Percentiles rank a stretch among this genome's conserved stretches.
Evolutionary conservation across 2,888 invertebrate genomes (phyloP).

Genomic region (Plebejus anna): DNA sequence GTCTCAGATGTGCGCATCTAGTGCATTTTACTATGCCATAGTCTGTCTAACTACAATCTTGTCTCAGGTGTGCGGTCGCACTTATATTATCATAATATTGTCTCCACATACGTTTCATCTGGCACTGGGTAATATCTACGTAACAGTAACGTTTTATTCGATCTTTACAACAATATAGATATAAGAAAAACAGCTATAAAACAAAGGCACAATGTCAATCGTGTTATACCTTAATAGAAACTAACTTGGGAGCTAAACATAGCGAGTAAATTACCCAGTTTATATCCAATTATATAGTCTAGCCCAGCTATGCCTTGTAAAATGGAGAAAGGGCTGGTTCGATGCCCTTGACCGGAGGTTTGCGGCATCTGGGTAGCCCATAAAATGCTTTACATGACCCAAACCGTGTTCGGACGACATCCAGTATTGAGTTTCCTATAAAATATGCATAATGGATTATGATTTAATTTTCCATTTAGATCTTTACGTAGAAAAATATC

Average conservation of each 20-base stretch:
- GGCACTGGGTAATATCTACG: no score
- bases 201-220: neutral
- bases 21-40: no score
- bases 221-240: neutral
- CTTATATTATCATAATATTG: no score
- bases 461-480: neutral
- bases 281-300: constrained; percentile 10
- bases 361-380: neutral
- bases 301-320: neutral
- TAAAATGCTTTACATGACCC: constrained; percentile 1
- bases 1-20: no score
- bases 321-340: constrained; percentile 4
- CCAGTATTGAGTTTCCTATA: neutral
- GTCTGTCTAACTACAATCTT: no score
- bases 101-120: no score
- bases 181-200: no score
- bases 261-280: neutral
- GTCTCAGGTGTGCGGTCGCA: no score
- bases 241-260: neutral
- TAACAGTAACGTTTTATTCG: no score
- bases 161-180: no score
- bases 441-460: neutral
- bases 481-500: neutral
- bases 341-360: constrained; percentile 6
- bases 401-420: neutral